A percentile compares a stretch with the other conserved stretches of the same genome.
Conservation (phyloP, 2,797 vertebrate species). For the Prionace glauca region DNA sequence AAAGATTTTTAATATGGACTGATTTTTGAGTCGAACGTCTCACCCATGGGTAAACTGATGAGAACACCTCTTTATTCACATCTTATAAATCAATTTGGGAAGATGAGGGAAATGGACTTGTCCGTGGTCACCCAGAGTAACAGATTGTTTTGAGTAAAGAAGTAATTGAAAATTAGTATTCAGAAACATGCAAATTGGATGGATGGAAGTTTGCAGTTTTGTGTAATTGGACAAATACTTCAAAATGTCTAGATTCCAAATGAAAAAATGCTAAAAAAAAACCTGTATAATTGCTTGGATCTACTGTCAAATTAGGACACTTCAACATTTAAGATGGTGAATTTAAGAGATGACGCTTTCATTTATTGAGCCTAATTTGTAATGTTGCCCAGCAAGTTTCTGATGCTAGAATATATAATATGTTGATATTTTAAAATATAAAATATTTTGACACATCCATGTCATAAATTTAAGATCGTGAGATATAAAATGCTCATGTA, state of each 20-base stretch:
- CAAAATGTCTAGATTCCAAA: slow-evolving; percentile 4
- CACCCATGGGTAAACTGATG: neutral
- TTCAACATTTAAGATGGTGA: neutral
- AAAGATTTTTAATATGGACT: neutral
- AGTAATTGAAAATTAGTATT: neutral
- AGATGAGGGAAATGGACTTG: neutral
- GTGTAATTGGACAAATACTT: neutral
- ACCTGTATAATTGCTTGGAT: neutral
- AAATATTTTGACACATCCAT: neutral
- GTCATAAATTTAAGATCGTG: neutral
- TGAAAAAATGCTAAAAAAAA: neutral
- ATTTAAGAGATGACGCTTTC: neutral
- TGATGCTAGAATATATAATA: neutral
- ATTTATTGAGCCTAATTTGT: neutral
- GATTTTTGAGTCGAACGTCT: neutral
- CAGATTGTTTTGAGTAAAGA: neutral
- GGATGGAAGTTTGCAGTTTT: neutral
- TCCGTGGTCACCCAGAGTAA: neutral
- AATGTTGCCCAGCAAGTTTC: neutral
- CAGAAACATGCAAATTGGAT: neutral
- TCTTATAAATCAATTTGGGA: neutral
- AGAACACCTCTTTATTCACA: neutral
- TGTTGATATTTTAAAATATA: no score
- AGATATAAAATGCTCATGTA: neutral
- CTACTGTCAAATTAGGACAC: neutral